These are phyloP conservation scores for Plutella xylostella DNA, from an alignment of 2,888 invertebrate species.

Conservation along the genomic window DNA sequence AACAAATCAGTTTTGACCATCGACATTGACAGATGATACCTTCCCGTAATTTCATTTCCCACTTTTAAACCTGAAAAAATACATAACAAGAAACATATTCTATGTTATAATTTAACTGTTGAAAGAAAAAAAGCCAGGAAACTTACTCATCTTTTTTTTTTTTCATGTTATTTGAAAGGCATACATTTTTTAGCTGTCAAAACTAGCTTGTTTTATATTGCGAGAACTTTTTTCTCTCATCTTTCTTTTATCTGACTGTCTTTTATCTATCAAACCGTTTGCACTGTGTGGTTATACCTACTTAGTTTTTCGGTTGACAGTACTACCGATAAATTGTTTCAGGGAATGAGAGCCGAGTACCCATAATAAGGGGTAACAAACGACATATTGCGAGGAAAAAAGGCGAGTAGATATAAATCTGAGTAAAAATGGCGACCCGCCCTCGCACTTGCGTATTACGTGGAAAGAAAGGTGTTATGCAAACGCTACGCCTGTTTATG, in stretches of 20 bases:
- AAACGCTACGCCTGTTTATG: too few relatives aligned
- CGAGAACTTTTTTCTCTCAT: too few relatives aligned
- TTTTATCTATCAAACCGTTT: not conserved
- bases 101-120: too few relatives aligned
- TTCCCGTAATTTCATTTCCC: too few relatives aligned
- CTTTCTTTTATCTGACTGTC: too few relatives aligned
- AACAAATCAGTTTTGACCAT: too few relatives aligned
- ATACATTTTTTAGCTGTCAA: not conserved
- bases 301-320: not conserved
- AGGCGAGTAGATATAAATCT: not conserved
- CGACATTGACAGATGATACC: too few relatives aligned
- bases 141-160: not conserved
- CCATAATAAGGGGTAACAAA: slow-evolving; percentile 2
- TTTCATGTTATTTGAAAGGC: not conserved
- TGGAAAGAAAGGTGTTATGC: too few relatives aligned
- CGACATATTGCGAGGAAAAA: slow-evolving; percentile 2
- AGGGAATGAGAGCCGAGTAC: not conserved
- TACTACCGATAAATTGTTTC: not conserved
- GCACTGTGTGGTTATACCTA: not conserved
- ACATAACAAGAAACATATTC: too few relatives aligned
- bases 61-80: too few relatives aligned
- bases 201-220: not conserved
- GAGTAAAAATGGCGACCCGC: not conserved
- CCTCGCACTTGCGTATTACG: too few relatives aligned
- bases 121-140: too few relatives aligned